Evolutionary conservation across 2,113 vertebrate genomes (phyloP), one percentile per base, ranked within the genome.

Genomic region (Benitochromis conjunctus): DNA sequence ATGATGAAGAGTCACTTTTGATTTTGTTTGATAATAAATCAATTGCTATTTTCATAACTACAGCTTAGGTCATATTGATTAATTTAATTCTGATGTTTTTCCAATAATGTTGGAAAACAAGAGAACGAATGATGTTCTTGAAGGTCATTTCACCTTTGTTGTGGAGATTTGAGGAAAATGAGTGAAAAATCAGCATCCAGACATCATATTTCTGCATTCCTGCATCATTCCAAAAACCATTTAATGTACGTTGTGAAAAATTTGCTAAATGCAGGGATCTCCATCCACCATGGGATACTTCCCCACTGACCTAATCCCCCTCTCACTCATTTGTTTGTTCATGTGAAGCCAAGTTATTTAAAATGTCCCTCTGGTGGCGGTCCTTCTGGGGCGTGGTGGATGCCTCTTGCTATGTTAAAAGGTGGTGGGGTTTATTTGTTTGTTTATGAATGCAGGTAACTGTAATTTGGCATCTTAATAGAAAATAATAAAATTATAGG

Each of bases 321-420:
- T 64, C 60, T 64, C 34, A 64, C 60, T 64, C 34, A 64, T 19
- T 5, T 5, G 60, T 64, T 64, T 64, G 60, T 0, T 64, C 10
- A 0, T 38, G 60, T 64, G 29, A 29, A 29, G 29, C 29, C 29
- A 29, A 29, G 29, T 29, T 29, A 29, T 29, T 29, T 29, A 29
- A 4, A 4, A 5, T 29, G 19, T 64, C 60, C 10, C 1, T 36
- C 58, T 62, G 2, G 9, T 14, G 46, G 16, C 46, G 2, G 46
- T 51, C 7, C 48, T 2, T 51, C 48, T 53, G 19, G 58, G 29
- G 1, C 2, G 3, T 3, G 0, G 29, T 2, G 1, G 16, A 10
- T 0, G 34, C 60, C 60, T 38, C 60, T 64, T 1, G 6, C 34
- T 64, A 38, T 13, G 60, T 38, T 64, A 64, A 64, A 3, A 64